A percentile compares a stretch with the other conserved stretches of the same genome.
These are phyloP conservation scores for Clavelina lepadiformis DNA, from an alignment of 23 tunicate species.

Conservation along the genomic window DNA sequence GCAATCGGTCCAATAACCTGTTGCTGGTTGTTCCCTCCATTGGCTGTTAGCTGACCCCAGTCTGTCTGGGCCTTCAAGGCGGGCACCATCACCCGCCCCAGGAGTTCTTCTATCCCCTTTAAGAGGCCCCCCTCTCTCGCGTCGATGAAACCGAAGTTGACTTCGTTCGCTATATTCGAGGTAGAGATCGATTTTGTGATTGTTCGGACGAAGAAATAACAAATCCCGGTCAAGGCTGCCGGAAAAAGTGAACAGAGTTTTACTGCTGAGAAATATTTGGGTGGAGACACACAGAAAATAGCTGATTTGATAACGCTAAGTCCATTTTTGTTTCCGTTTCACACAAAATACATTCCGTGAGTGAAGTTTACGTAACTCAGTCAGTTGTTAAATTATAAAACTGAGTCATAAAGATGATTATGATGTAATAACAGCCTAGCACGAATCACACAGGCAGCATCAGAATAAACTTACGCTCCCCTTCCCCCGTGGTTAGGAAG, in stretches of 20 bases:
- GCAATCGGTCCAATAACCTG: slow-evolving; percentile 43
- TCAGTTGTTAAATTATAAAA: too few relatives aligned
- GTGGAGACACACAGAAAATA: too few relatives aligned
- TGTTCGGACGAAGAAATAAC: slow-evolving; percentile 81
- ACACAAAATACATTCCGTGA: too few relatives aligned
- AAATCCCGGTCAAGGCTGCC: slow-evolving; percentile 78
- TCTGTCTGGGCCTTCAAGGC: slow-evolving; percentile 76
- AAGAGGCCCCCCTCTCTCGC: slow-evolving; percentile 70
- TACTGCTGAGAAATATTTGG: too few relatives aligned
- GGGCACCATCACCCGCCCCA: slow-evolving; percentile 81
- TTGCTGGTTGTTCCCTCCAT: slow-evolving; percentile 53
- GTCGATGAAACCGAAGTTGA: slow-evolving; percentile 87
- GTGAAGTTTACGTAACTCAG: too few relatives aligned
- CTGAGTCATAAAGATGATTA: too few relatives aligned
- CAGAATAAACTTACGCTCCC: slow-evolving; percentile 67
- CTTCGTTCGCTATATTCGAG: slow-evolving; percentile 87
- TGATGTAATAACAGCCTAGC: too few relatives aligned
- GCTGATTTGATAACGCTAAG: too few relatives aligned
- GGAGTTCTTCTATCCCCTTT: slow-evolving; percentile 69
- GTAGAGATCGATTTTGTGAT: slow-evolving; percentile 63
- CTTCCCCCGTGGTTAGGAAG: slow-evolving; percentile 82
- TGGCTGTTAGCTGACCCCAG: slow-evolving; percentile 85
- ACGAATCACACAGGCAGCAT: too few relatives aligned
- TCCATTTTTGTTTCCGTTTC: too few relatives aligned
- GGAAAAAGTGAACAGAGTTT: too few relatives aligned